Conservation (phyloP, 2,113 vertebrate species). For the Orthonyx spaldingii region DNA sequence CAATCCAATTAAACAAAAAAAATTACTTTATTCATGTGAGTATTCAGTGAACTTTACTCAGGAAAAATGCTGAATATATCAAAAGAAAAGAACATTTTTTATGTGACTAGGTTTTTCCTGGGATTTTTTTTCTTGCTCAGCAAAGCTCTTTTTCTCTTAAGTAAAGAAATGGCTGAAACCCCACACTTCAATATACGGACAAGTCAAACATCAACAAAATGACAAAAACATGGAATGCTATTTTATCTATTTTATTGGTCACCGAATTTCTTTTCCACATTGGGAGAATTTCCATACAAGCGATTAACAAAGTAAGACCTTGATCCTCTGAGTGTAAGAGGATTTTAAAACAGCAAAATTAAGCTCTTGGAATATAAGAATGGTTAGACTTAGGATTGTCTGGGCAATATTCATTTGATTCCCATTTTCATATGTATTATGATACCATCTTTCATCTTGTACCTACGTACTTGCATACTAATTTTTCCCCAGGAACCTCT, state of each 20-base stretch:
- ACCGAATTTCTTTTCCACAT: not conserved
- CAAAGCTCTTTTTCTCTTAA: conserved; percentile 2
- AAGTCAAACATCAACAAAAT: not conserved
- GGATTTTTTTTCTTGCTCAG: not conserved
- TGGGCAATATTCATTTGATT: conserved; percentile 26
- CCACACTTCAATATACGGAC: not conserved
- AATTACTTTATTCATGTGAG: conserved; percentile 7
- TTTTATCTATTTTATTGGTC: conserved; percentile 39
- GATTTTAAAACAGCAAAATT: conserved; percentile 16
- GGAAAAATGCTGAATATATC: conserved; percentile 38
- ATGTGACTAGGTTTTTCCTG: not conserved
- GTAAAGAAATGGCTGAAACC: not conserved
- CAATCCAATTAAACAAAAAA: conserved; percentile 56
- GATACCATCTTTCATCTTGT: conserved; percentile 35
- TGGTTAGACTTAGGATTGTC: not conserved
- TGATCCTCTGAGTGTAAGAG: conserved; percentile 33
- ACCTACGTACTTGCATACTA: conserved; percentile 23
- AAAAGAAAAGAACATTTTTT: conserved; percentile 28
- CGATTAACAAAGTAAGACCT: not conserved
- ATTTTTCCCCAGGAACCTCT: conserved; percentile 32
- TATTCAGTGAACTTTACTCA: conserved; percentile 20
- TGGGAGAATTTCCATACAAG: conserved; percentile 4
- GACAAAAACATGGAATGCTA: not conserved
- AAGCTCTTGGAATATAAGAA: conserved; percentile 27
- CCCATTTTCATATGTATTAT: conserved; percentile 31